phyloP scores from a whole-genome alignment of 2,113 vertebrate species.

The Camelus bactrianus region DNA sequence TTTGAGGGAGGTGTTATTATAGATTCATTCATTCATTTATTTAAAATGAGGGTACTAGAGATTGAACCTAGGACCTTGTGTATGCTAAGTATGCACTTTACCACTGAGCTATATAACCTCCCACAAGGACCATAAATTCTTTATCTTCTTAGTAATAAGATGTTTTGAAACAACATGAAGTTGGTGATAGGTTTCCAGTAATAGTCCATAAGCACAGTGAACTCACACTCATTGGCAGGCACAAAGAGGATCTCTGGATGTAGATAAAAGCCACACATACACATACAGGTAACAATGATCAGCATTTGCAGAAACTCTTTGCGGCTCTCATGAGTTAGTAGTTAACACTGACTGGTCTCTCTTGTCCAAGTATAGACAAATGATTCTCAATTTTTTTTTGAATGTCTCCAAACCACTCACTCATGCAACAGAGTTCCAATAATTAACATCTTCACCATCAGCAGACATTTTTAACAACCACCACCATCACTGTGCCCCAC shows the following conservation, averaged over 20 bases:
- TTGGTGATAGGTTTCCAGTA: slow-evolving; percentile 17
- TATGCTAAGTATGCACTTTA: too few relatives aligned
- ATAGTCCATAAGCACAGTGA: neutral
- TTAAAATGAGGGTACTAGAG: too few relatives aligned
- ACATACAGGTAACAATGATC: neutral
- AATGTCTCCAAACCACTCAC: neutral
- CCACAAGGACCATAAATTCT: neutral
- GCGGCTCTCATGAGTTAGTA: neutral
- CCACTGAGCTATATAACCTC: too few relatives aligned
- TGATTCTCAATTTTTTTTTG: neutral
- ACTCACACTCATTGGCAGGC: neutral
- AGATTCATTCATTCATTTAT: too few relatives aligned
- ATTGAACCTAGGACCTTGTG: too few relatives aligned
- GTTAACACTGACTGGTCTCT: neutral
- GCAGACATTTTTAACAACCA: neutral
- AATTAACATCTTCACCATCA: neutral
- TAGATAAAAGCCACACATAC: neutral
- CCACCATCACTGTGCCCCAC: neutral
- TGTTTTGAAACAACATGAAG: neutral
- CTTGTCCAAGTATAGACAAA: neutral
- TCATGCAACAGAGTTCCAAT: neutral
- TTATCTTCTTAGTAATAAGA: slow-evolving; percentile 1
- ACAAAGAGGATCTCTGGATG: neutral
- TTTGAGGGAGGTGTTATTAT: too few relatives aligned
- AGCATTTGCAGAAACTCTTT: neutral